Base-by-base conservation (phyloP, 2,797 vertebrate genomes). In the Hipposideros larvatus region DNA sequence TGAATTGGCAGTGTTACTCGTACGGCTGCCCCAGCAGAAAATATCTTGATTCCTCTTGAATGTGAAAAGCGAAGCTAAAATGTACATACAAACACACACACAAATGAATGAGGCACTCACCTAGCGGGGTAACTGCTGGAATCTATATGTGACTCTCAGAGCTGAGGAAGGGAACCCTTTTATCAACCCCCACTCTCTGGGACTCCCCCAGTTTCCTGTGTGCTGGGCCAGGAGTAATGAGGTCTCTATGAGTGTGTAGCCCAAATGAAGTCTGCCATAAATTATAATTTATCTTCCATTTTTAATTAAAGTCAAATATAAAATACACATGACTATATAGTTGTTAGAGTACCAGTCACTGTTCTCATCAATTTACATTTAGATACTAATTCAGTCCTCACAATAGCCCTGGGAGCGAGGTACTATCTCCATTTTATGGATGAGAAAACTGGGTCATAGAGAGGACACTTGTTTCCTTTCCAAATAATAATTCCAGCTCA, bases 241-340 rank as follows among this genome's bases (percentile, higher is more conserved):
- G 24, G 28, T 57, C 31, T 87, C 46, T 48, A 51, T 0, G 10
- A 78, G 11, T 65, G 1, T 21, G 0, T 46, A 43, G 68, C 6
- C 43, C 65, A 71, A 51, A 24, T 65, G 65, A 74, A 63, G 46
- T 43, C 66, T 57, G 5, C 21, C 8, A 34, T 51, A 73, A 37
- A 46, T 84, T 74, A 51, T 31, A 88, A 63, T 85, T 66, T 84
- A 79, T 37, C 19, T 75, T 85, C 55, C 10, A 93, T 63, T 94
- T 96, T 31, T 53, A 78, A 41, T 77, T 71, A 78, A 61, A 43
- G 2, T 91, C 78, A 83, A 48, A 31, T 68, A 79, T 86, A 57
- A 66, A 89, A 55, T 13, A 34, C 22, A 65, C 10, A 6, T 1
- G 22, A 46, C 48, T 94, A 26, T 11, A 15, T 28, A 53, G 13